These are phyloP conservation scores for Drosophila ananassae DNA, from an alignment of 1,140 invertebrate species.

Conservation along the genomic window DNA sequence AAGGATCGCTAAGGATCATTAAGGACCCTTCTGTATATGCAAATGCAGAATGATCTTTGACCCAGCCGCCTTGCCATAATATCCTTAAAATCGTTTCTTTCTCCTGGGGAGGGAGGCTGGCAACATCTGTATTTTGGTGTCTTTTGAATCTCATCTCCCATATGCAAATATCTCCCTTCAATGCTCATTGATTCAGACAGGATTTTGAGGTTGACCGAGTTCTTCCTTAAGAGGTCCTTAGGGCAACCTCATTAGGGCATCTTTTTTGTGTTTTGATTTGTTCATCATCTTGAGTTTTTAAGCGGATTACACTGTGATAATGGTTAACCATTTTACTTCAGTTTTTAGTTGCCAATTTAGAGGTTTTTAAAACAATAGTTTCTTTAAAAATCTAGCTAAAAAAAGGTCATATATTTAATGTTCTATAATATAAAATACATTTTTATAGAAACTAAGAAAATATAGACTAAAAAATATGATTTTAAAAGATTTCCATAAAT, in stretches of 20 bases:
- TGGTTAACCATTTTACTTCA: constrained; percentile 61
- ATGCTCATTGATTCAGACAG: constrained; percentile 6
- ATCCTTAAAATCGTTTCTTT: constrained; percentile 12
- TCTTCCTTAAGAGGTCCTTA: constrained; percentile 21
- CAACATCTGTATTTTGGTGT: constrained; percentile 29
- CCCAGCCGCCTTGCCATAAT: constrained; percentile 32
- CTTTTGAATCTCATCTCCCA: constrained; percentile 24
- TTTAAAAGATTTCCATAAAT: too few species aligned
- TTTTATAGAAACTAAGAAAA: too few species aligned
- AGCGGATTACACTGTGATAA: constrained; percentile 74
- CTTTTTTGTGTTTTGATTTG: constrained; percentile 61
- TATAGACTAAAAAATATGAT: too few species aligned
- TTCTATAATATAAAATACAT: too few species aligned
- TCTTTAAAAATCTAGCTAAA: too few species aligned
- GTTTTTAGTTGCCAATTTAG: not conserved
- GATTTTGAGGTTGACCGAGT: constrained; percentile 66
- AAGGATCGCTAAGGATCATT: constrained; percentile 63
- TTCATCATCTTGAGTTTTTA: constrained; percentile 71
- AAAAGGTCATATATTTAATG: too few species aligned
- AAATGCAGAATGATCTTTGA: constrained; percentile 57
- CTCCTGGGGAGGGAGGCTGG: constrained; percentile 13
- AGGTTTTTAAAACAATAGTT: too few species aligned
- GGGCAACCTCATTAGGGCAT: constrained; percentile 56
- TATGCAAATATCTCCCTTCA: constrained; percentile 58
- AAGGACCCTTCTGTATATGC: constrained; percentile 35